Base-by-base conservation (phyloP, 2,888 invertebrate genomes). In the Mylabris sibirica region DNA sequence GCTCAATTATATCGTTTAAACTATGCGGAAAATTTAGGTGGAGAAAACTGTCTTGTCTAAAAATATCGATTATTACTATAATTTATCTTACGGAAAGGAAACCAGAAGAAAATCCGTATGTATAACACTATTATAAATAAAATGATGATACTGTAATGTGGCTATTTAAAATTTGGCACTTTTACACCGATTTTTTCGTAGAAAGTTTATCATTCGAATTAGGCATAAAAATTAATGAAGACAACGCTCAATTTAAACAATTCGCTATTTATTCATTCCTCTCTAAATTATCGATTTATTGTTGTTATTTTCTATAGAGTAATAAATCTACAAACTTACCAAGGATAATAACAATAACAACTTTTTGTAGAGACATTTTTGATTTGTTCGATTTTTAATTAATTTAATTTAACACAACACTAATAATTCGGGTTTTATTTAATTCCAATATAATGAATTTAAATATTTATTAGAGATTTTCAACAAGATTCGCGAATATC, bases 401-500 rank as follows among this genome's bases (percentile, higher is more conserved):
- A 14, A 41, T 14, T 41, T n/a, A 5, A 41, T 41, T 41, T 41
- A 41, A 3, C 41, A 41, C 44, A 44, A 44, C 44, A 44, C 44
- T 44, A 17, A 17, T 44, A n/a, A 44, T 44, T 44, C 0, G 5
- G 1, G 2, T 26, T 5, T 14, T 14, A 24, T 20, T 49, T 49
- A 20, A 22, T 53, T 12, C 0, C 11, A n/a, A n/a, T n/a, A n/a
- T 20, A 3, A 2, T 44, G 6, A 6, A n/a, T 57, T 26, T 57
- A 14, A 14, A 12, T 3, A 22, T 24, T 22, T 24, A 12, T 53
- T 53, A 4, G 12, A 26, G 11, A 14, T 11, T 44, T 44, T 44
- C 8, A 12, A 12, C 22, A 24, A 66, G 66, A 67, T 69, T 66
- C 69, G 69, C 64, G 65, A 44, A 67, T 61, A 65, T 64, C n/a